Evolutionary conservation across 2,113 vertebrate species (phyloP), one percentile per base, ranked within the genome.

Genomic region (Sterna hirundo): DNA sequence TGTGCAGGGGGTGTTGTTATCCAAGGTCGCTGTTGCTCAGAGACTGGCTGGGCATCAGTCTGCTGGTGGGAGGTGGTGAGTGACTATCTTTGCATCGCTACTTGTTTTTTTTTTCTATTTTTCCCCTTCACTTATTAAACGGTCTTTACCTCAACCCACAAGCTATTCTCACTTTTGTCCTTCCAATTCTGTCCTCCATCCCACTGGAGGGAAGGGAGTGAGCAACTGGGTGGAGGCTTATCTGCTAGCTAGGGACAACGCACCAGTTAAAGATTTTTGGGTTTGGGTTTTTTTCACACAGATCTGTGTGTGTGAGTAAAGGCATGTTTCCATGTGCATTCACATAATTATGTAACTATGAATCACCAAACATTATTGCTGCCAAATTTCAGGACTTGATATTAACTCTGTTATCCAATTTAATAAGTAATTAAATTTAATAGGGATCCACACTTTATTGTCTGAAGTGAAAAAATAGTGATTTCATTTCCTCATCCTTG

Each of bases 211-310:
- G 21, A 9, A 15, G 12, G 4, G 27, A 47, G 7, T 27, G n/a
- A 70, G 19, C 10, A 83, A 42, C 15, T 15, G 4, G 4, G 2
- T 3, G 0, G 18, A 12, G 15, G 36, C 2, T 58, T 82, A 42
- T 30, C 3, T 78, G 42, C 26, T 36, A 26, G 22, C 12, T 17
- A 26, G 9, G 14, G 26, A 23, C 12, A 68, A 58, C 4, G 34
- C 16, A 52, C 6, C 8, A 61, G 2, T n/a, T 20, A 54, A 47
- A 13, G 8, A 11, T 83, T 62, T 60, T 60, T 34, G 10, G 3
- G 17, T 4, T 11, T n/a, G 14, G 32, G 11, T 25, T 10, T 18
- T 55, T 79, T 61, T 38, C 30, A 20, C 32, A n/a, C 3, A 58
- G 13, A 88, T 69, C 44, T 60, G 6, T 83, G 5, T 82, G 20